Evolutionary conservation across 2,113 vertebrate species (phyloP), one percentile per base, ranked within the genome.

Genomic region (Potamarius usumacintae): DNA sequence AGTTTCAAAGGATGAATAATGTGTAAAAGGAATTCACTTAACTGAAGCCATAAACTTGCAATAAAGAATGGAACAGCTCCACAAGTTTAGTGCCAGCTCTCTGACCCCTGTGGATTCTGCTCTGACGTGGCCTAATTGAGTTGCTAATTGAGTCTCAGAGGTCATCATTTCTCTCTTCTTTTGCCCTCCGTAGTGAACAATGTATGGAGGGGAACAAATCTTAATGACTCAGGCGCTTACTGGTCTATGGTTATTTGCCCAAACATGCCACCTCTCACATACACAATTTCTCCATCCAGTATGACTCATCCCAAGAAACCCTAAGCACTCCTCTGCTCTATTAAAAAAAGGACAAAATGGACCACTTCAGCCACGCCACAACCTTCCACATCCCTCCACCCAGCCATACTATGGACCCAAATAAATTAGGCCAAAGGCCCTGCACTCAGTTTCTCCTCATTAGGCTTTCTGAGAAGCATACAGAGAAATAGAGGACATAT

Each of bases 291-390:
- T 85, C 65, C 86, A 88, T 91, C 88, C 62, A 78, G 60, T 74
- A 69, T 91, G 90, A 90, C 86, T 90, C 90, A 91, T 89, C 67
- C 78, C 52, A n/a, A 78, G 50, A 34, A 86, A 85, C 22, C 79
- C 83, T 65, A 48, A 57, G 85, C 67, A 71, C 88, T 82, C 63
- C 48, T 85, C 71, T 79, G 82, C 87, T 71, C 78, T 42, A 85
- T 82, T 90, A 86, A 85, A 87, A 85, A 87, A 67, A 79, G 60
- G 53, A 86, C 84, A 87, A 83, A 89, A 86, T 85, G 80, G 85
- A 85, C 52, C 76, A 88, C 63, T 84, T 89, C 67, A 52, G 79
- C 86, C 86, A 87, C 14, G 71, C 53, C 79, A 72, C 86, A 88
- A 87, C 30, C 65, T 81, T 86, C 78, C 15, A 83, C 57, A 81